Evolutionary conservation across 1,140 invertebrate genomes (phyloP).

Genomic region (Xylocopa sonorina): DNA sequence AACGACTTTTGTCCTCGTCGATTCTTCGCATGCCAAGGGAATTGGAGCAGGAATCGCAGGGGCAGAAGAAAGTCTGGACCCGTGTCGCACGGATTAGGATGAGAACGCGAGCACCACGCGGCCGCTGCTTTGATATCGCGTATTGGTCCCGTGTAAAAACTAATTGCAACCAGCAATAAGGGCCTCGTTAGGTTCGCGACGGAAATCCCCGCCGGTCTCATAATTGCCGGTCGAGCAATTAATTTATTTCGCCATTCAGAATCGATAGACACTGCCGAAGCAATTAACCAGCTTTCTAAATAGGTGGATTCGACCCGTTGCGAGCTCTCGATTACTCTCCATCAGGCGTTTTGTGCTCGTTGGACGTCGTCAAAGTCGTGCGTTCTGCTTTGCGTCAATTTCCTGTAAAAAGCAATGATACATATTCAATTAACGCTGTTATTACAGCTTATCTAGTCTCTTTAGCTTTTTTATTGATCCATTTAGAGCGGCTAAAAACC

Average conservation of each 20-base stretch:
- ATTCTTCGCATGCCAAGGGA: background rate
- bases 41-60: background rate
- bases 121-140: slow-evolving; percentile 28
- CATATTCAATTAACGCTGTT: background rate
- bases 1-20: background rate
- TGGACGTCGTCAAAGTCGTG: too few relatives aligned
- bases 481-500: background rate
- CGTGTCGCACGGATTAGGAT: background rate
- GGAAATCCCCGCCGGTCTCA: slow-evolving; percentile 22
- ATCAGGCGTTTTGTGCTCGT: too few relatives aligned
- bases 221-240: slow-evolving; percentile 49
- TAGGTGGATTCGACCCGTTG: slow-evolving; percentile 11
- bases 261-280: slow-evolving; percentile 19
- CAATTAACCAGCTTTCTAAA: slow-evolving; percentile 48
- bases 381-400: too few relatives aligned
- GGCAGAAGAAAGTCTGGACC: background rate
- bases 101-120: background rate
- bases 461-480: background rate
- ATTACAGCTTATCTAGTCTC: background rate
- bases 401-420: too few relatives aligned
- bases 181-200: slow-evolving; percentile 30
- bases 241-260: slow-evolving; percentile 34
- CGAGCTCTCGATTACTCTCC: slow-evolving; percentile 40
- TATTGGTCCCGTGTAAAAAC: slow-evolving; percentile 35
- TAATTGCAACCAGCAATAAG: slow-evolving; percentile 42